A percentile compares a stretch with the other conserved stretches of the same genome.
These are phyloP conservation scores for Aphelinus certus DNA, from an alignment of 1,140 invertebrate genomes.

Conservation along the genomic window DNA sequence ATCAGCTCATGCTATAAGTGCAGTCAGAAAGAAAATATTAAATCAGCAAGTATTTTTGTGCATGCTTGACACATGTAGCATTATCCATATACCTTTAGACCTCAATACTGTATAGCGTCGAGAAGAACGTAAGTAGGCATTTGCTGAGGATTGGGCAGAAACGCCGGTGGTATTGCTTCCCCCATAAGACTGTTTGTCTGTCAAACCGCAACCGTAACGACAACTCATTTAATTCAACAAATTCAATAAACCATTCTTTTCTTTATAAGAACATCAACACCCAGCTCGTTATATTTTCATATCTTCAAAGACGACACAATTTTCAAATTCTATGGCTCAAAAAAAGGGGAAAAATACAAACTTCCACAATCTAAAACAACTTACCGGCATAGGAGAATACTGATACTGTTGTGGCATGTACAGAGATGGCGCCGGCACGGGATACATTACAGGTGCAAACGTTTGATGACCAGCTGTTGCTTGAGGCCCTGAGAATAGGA, in stretches of 20 bases:
- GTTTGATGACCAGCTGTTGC: constrained; percentile 60
- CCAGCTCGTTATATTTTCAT: constrained; percentile 26
- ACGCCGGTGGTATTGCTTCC: constrained; percentile 66
- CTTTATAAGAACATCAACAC: background rate
- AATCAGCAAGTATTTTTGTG: constrained; percentile 38
- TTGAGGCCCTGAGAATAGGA: constrained; percentile 56
- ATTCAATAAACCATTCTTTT: constrained; percentile 39
- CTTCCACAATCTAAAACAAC: constrained; percentile 42
- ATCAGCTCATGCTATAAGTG: constrained; percentile 47
- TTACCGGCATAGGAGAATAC: constrained; percentile 64
- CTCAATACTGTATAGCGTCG: constrained; percentile 68
- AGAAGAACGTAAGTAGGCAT: constrained; percentile 67
- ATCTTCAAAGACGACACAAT: constrained; percentile 31
- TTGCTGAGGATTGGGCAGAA: constrained; percentile 67
- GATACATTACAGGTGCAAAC: constrained; percentile 62
- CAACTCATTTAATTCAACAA: constrained; percentile 41
- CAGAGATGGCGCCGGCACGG: constrained; percentile 61
- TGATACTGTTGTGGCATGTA: constrained; percentile 64
- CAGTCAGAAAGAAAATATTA: constrained; percentile 41
- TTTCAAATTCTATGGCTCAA: background rate
- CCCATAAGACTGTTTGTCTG: constrained; percentile 67
- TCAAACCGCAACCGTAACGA: constrained; percentile 61
- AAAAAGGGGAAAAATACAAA: constrained; percentile 16
- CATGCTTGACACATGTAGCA: constrained; percentile 47
- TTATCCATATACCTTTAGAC: constrained; percentile 65